These are phyloP conservation scores for Dicyrtomina minuta DNA, from an alignment of 2,888 invertebrate species.

Conservation along the genomic window DNA sequence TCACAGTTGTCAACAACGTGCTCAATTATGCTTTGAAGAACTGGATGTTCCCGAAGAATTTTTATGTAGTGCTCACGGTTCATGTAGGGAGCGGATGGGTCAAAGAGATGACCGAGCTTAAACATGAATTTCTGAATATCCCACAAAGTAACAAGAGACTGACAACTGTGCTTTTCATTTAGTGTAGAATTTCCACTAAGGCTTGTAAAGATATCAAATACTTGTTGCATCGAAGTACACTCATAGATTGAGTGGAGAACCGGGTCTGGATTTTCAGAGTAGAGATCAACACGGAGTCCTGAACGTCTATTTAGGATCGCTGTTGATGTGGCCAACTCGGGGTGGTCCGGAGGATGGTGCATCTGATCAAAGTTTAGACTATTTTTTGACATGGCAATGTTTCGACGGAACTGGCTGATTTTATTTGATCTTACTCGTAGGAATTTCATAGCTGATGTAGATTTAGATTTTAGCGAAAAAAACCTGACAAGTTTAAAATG, in stretches of 20 bases:
- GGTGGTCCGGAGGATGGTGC: neutral
- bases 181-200: neutral
- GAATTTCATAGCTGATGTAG: no score
- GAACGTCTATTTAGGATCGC: no score
- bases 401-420: neutral
- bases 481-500: no score
- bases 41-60: conserved; percentile 28
- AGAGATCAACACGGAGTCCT: neutral
- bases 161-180: conserved; percentile 37
- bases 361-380: neutral
- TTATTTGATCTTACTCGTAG: no score
- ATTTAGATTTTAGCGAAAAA: no score
- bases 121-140: conserved; percentile 48
- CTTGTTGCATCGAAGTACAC: conserved; percentile 9
- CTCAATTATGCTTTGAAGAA: conserved; percentile 37
- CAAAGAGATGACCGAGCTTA: conserved; percentile 38
- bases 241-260: neutral
- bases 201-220: conserved; percentile 10
- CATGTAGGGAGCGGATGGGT: conserved; percentile 7
- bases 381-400: neutral
- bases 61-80: conserved; percentile 36
- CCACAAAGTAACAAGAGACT: conserved; percentile 46
- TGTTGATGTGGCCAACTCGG: no score
- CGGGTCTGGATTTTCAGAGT: conserved; percentile 1
- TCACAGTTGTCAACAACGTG: conserved; percentile 35